Conservation (phyloP, 2,888 invertebrate species). For the Ceratothoa steindachneri region DNA sequence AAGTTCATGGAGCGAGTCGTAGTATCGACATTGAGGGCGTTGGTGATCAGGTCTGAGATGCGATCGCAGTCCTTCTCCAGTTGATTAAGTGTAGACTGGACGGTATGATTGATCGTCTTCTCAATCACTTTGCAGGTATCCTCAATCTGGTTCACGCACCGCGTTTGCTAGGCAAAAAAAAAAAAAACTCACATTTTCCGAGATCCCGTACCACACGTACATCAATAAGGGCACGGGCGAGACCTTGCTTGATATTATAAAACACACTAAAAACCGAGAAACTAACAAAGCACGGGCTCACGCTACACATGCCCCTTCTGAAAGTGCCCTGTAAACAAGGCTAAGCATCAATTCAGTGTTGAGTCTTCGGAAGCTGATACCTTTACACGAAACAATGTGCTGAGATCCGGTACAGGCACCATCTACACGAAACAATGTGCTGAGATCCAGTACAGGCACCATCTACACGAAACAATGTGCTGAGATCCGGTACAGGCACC, state of each 20-base stretch:
- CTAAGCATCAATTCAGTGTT: too few species aligned
- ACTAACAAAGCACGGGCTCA: neutral
- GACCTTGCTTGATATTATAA: neutral
- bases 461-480: too few species aligned
- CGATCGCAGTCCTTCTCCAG: slow-evolving; percentile 58
- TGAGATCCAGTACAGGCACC: too few species aligned
- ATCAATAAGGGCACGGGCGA: neutral
- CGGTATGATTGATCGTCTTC: slow-evolving; percentile 59
- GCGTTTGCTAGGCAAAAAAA: slow-evolving; percentile 50
- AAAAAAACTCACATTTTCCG: neutral
- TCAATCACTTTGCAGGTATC: slow-evolving; percentile 59
- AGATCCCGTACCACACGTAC: neutral
- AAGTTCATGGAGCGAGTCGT: slow-evolving; percentile 49
- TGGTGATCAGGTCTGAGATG: slow-evolving; percentile 54
- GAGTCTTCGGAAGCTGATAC: too few species aligned
- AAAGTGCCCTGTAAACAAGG: too few species aligned
- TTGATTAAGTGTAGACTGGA: slow-evolving; percentile 58
- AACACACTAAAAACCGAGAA: too few species aligned
- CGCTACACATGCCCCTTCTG: neutral
- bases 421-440: too few species aligned
- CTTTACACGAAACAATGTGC: too few species aligned
- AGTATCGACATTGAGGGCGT: slow-evolving; percentile 54
- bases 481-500: too few species aligned
- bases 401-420: too few species aligned
- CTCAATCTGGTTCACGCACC: slow-evolving; percentile 60